phyloP scores from a whole-genome alignment of 2,888 invertebrate genomes.

The Orchestes rusci region DNA sequence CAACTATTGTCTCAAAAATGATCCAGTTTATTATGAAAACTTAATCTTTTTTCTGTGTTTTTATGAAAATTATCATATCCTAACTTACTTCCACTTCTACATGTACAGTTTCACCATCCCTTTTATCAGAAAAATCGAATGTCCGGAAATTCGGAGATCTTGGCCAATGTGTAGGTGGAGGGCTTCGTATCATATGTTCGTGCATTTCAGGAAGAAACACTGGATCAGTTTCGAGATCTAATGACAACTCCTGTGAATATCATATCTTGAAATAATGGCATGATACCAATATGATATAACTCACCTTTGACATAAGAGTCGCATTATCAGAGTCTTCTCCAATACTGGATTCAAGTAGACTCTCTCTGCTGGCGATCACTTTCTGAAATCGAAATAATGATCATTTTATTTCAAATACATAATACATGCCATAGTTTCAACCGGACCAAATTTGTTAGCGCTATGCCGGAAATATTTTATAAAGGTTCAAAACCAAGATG shows the following conservation, averaged over 20 bases:
- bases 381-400: conserved; percentile 47
- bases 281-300: background rate
- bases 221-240: conserved; percentile 59
- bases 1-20: too few species aligned
- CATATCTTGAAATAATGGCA: background rate
- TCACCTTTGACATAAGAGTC: conserved; percentile 69
- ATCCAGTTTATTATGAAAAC: too few species aligned
- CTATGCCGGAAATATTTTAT: too few species aligned
- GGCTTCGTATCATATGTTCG: conserved; percentile 75
- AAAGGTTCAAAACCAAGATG: too few species aligned
- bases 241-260: conserved; percentile 44
- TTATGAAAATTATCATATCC: too few species aligned
- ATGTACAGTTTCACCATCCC: conserved; percentile 40
- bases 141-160: conserved; percentile 50
- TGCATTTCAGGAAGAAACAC: conserved; percentile 71
- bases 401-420: conserved; percentile 6
- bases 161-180: conserved; percentile 73
- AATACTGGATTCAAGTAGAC: conserved; percentile 58
- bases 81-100: conserved; percentile 40
- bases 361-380: conserved; percentile 74
- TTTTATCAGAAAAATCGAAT: conserved; percentile 47
- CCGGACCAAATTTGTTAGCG: too few species aligned
- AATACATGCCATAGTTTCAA: too few species aligned
- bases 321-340: conserved; percentile 73
- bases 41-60: too few species aligned